Conservation (phyloP, 2,888 invertebrate genomes). For the Pyrrhosoma nymphula region DNA sequence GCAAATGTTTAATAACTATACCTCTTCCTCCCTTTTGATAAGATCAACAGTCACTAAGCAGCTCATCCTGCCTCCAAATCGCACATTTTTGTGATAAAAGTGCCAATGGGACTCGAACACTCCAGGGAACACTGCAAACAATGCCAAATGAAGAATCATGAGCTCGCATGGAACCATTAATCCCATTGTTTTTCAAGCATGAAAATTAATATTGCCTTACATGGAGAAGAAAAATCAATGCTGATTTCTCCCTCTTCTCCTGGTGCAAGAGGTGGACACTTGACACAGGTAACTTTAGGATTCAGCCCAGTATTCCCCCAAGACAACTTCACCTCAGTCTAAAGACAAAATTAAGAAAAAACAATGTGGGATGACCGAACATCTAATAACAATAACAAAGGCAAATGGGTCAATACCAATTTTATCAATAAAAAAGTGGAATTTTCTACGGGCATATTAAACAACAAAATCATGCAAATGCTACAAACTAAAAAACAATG, state of each 20-base stretch:
- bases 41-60: constrained; percentile 76
- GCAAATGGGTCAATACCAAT: no score
- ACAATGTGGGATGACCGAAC: background rate
- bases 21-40: constrained; percentile 59
- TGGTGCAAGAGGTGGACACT: constrained; percentile 76
- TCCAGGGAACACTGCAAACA: constrained; percentile 74
- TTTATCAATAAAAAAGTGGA: no score
- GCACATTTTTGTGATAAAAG: constrained; percentile 77
- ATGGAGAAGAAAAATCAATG: constrained; percentile 76
- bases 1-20: background rate
- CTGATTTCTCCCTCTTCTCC: constrained; percentile 76
- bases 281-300: constrained; percentile 75
- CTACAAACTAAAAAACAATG: no score
- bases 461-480: no score
- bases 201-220: constrained; percentile 61
- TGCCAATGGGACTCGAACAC: constrained; percentile 78
- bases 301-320: constrained; percentile 77
- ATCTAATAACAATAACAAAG: no score
- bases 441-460: no score
- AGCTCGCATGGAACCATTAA: no score
- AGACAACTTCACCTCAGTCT: constrained; percentile 77
- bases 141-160: background rate
- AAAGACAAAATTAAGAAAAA: constrained; percentile 38
- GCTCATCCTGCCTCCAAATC: constrained; percentile 78
- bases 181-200: no score